Percentiles rank a stretch among this genome's conserved stretches.
These are phyloP conservation scores for Tympanuchus pallidicinctus DNA, from an alignment of 2,113 vertebrate genomes.

Conservation along the genomic window DNA sequence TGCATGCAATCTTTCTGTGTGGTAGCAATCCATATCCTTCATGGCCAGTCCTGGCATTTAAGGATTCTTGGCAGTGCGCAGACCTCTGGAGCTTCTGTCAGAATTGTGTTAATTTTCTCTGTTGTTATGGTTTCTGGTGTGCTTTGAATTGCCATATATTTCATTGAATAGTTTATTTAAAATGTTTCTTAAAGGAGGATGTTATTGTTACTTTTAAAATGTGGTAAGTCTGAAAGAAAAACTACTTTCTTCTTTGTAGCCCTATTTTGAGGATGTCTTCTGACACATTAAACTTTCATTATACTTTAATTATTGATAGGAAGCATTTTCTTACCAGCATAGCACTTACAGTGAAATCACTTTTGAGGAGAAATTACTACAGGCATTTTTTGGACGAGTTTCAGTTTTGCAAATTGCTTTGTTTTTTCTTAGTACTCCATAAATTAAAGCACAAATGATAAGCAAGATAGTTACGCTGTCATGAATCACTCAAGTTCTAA, in stretches of 20 bases:
- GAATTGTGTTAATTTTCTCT: background rate
- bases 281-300: conserved; percentile 70
- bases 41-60: background rate
- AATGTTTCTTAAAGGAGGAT: background rate
- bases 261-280: conserved; percentile 51
- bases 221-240: background rate
- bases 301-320: conserved; percentile 75
- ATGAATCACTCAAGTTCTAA: conserved; percentile 61
- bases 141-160: background rate
- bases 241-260: conserved; percentile 14
- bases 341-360: conserved; percentile 71
- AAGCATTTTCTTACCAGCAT: conserved; percentile 69
- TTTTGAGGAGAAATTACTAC: conserved; percentile 68
- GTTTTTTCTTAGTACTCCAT: conserved; percentile 20
- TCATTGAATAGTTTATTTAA: conserved; percentile 1
- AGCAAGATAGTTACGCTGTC: conserved; percentile 33
- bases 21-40: background rate
- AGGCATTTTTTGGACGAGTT: conserved; percentile 61
- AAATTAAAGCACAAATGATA: conserved; percentile 61
- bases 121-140: background rate
- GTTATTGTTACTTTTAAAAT: conserved; percentile 10
- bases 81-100: background rate
- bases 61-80: background rate
- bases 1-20: background rate
- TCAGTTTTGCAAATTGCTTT: conserved; percentile 64